A percentile compares a stretch with the other conserved stretches of the same genome.
These are phyloP conservation scores for Brachypodius melanocephalos DNA, from an alignment of 2,113 vertebrate species.

Conservation along the genomic window DNA sequence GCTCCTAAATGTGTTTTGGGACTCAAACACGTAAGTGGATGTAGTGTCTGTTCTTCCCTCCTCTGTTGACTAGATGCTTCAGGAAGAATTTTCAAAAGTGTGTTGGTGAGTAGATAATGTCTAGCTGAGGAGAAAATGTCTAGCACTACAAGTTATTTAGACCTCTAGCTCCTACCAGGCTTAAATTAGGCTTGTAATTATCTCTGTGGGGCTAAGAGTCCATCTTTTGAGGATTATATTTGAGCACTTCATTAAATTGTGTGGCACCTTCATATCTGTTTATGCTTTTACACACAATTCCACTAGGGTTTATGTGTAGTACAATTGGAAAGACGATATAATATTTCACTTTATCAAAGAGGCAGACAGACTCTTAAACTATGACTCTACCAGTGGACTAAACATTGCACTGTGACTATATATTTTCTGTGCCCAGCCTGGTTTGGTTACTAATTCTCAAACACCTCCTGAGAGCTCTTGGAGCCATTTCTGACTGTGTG, in stretches of 20 bases:
- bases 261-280: background rate
- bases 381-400: background rate
- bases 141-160: background rate
- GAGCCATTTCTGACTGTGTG: background rate
- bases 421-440: background rate
- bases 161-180: background rate
- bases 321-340: background rate
- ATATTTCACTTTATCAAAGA: background rate
- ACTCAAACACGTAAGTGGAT: background rate
- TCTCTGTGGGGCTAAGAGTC: background rate
- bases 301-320: background rate
- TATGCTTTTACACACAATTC: background rate
- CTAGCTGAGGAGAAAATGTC: background rate
- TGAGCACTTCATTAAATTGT: background rate
- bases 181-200: background rate
- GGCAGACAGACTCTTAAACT: background rate
- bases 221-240: background rate
- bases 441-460: background rate
- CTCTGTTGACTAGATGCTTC: background rate
- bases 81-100: background rate
- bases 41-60: background rate
- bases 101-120: no score
- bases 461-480: background rate
- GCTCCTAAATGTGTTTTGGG: background rate
- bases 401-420: background rate